A percentile compares a stretch with the other conserved stretches of the same genome.
phyloP scores from a whole-genome alignment of 2,888 invertebrate species.

The Mycalesis mineus region DNA sequence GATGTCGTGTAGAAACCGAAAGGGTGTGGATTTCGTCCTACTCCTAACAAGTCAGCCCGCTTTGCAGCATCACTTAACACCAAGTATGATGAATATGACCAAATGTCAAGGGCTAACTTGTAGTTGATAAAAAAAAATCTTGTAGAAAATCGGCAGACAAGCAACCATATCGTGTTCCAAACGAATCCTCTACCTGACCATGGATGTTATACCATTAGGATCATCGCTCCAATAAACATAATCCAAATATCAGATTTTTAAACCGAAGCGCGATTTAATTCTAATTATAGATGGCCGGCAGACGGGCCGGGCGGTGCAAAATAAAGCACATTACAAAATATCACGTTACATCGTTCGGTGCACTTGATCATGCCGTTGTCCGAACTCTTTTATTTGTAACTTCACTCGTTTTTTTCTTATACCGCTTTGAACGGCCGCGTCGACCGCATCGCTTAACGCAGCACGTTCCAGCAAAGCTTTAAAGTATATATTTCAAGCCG shows the following conservation, averaged over 20 bases:
- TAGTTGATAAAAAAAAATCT: no score
- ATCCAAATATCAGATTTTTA: constrained; percentile 8
- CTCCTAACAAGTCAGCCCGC: no score
- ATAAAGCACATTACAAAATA: constrained; percentile 61
- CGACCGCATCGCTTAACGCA: constrained; percentile 48
- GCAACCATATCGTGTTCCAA: no score
- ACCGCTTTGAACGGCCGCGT: constrained; percentile 56
- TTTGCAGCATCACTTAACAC: no score
- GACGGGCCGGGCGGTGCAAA: constrained; percentile 32
- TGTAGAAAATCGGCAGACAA: no score
- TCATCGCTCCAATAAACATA: not conserved
- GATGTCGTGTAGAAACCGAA: no score
- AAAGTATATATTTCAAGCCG: constrained; percentile 37
- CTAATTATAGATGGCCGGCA: constrained; percentile 58
- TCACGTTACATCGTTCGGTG: constrained; percentile 69
- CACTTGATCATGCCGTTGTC: constrained; percentile 73
- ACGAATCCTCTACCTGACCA: no score
- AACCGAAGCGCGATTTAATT: constrained; percentile 24
- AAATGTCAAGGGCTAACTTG: no score
- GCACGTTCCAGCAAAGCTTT: constrained; percentile 8
- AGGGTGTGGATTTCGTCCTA: no score
- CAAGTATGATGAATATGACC: no score
- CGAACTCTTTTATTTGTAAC: constrained; percentile 60
- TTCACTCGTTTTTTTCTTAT: constrained; percentile 54
- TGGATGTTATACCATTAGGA: not conserved